Percentiles rank a stretch among this genome's conserved stretches.
Conservation (phyloP, 2,113 vertebrate species). For the Sebastes schlegelii region DNA sequence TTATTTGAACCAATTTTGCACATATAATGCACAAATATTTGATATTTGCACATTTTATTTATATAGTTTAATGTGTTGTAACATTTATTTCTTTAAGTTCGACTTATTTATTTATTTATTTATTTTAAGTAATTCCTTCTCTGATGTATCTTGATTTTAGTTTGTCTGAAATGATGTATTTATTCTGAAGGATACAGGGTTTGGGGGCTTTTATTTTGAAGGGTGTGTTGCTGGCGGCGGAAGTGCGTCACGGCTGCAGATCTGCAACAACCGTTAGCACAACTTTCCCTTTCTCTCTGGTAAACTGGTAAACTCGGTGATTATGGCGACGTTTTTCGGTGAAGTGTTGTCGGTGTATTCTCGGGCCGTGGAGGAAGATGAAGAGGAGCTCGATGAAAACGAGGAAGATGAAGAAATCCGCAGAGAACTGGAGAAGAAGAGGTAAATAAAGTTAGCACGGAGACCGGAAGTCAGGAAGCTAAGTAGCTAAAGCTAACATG, state of each 20-base stretch:
- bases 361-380: conserved; percentile 84
- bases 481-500: conserved; percentile 44
- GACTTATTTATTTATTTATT: not conserved
- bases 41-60: not conserved
- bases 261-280: not conserved
- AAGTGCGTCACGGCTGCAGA: conserved; percentile 22
- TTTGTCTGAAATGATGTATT: not conserved
- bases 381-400: conserved; percentile 76
- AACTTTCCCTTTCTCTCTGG: conserved; percentile 45
- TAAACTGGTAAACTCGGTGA: not conserved
- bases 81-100: not conserved
- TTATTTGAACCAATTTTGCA: not conserved
- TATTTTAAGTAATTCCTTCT: not conserved
- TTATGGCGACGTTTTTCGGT: conserved; percentile 86
- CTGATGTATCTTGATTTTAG: not conserved
- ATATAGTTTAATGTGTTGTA: not conserved
- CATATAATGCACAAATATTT: not conserved
- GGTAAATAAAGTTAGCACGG: conserved; percentile 53
- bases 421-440: conserved; percentile 79
- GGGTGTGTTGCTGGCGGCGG: not conserved
- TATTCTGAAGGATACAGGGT: not conserved
- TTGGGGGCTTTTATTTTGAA: conserved; percentile 50
- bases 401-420: conserved; percentile 84
- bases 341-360: conserved; percentile 84
- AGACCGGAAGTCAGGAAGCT: not conserved